Percentiles rank a stretch among this genome's conserved stretches.
Evolutionary conservation across 2,113 vertebrate genomes (phyloP).

Genomic region (Nothobranchius kuhntae): DNA sequence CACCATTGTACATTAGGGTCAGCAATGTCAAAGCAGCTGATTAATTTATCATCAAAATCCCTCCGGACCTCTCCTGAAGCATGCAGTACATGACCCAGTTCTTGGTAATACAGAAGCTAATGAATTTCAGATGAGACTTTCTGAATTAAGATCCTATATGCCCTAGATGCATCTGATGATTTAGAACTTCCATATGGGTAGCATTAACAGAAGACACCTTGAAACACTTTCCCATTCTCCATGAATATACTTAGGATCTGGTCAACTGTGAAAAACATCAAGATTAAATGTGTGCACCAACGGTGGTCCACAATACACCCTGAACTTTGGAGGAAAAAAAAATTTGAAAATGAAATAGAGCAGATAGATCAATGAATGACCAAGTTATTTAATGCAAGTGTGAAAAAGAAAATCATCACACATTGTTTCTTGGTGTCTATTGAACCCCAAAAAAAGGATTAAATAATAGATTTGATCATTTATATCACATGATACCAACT

Average conservation of each 20-base stretch:
- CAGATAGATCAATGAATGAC: too few species aligned
- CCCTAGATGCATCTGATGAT: constrained; percentile 50
- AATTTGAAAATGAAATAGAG: too few species aligned
- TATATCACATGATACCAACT: too few species aligned
- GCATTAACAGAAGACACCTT: constrained; percentile 26
- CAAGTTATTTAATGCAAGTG: too few species aligned
- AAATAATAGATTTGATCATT: too few species aligned
- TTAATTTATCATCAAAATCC: constrained; percentile 48
- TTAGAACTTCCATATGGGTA: constrained; percentile 57
- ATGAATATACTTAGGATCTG: background rate
- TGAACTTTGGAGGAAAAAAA: too few species aligned
- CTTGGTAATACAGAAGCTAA: constrained; percentile 25
- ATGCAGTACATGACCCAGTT: constrained; percentile 48
- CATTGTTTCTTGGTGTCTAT: too few species aligned
- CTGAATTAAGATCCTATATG: constrained; percentile 26
- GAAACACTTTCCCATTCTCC: background rate
- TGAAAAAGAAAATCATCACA: too few species aligned
- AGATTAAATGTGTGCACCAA: too few species aligned
- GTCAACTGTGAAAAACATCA: background rate
- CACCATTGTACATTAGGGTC: constrained; percentile 19
- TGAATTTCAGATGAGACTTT: constrained; percentile 29
- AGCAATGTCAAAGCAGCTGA: constrained; percentile 11
- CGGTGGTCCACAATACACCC: too few species aligned
- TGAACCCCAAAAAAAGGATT: too few species aligned
- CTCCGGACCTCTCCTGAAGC: constrained; percentile 30